phyloP scores from a whole-genome alignment of 2,888 invertebrate genomes.

The Drosophila flavopinicola region DNA sequence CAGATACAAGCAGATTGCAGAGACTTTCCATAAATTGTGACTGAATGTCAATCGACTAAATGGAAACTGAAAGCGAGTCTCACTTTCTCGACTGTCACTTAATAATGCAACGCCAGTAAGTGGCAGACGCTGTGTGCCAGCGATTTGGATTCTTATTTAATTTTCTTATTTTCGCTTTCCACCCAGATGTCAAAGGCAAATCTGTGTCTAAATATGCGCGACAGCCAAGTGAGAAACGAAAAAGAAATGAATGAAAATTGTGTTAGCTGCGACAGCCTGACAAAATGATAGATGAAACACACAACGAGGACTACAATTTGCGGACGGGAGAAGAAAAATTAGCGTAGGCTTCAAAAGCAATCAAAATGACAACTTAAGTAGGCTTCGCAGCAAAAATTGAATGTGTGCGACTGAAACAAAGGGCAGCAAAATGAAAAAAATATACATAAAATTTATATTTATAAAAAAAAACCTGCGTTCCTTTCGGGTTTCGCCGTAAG shows the following conservation, averaged over 20 bases:
- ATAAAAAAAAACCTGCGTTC: no score
- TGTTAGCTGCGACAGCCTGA: conserved; percentile 59
- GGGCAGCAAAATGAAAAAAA: conserved; percentile 22
- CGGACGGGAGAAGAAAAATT: conserved; percentile 55
- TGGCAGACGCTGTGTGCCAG: conserved; percentile 12
- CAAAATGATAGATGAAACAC: conserved; percentile 67
- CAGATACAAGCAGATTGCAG: conserved; percentile 31
- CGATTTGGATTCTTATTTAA: conserved; percentile 35
- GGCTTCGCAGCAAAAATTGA: conserved; percentile 63
- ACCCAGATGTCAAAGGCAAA: conserved; percentile 63
- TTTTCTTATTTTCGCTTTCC: conserved; percentile 38
- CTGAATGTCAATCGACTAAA: conserved; percentile 54
- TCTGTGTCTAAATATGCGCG: conserved; percentile 50
- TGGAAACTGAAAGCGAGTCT: conserved; percentile 41
- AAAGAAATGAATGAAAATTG: conserved; percentile 63
- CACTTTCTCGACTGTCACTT: conserved; percentile 54
- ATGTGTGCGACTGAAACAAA: conserved; percentile 31
- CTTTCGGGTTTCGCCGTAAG: conserved; percentile 13
- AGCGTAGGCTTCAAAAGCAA: conserved; percentile 77
- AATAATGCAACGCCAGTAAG: conserved; percentile 64
- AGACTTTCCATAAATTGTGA: conserved; percentile 29
- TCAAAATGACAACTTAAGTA: conserved; percentile 80
- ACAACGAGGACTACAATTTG: neutral
- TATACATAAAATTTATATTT: conserved; percentile 19
- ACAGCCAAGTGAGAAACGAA: conserved; percentile 18